A percentile compares a stretch with the other conserved stretches of the same genome.
Conservation (phyloP, 2,113 vertebrate species). For the Grantiella picta region DNA sequence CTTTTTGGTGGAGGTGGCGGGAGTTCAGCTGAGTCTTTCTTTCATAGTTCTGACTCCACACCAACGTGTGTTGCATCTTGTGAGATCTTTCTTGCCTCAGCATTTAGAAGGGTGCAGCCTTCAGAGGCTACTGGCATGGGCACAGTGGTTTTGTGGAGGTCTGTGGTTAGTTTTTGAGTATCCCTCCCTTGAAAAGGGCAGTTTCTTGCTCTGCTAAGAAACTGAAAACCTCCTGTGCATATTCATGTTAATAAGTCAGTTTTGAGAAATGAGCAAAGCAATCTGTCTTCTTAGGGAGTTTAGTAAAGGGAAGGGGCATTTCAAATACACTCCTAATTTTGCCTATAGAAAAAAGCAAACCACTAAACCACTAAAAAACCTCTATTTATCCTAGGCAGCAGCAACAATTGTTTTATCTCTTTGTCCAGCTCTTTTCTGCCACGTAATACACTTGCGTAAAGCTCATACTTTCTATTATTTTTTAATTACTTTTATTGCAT, state of each 20-base stretch:
- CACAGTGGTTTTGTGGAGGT: background rate
- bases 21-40: background rate
- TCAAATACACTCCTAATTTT: background rate
- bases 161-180: background rate
- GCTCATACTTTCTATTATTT: background rate
- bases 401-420: background rate
- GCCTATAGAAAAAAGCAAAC: background rate
- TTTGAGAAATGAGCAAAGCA: background rate
- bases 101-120: too few species aligned
- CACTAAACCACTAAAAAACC: background rate
- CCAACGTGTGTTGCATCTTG: background rate
- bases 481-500: background rate
- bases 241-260: background rate
- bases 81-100: background rate
- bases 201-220: background rate
- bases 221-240: rapidly evolving
- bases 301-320: background rate
- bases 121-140: background rate
- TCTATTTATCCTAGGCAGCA: background rate
- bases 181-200: background rate
- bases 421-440: background rate
- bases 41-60: background rate
- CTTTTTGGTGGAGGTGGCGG: background rate
- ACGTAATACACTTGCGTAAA: background rate
- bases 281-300: background rate